These are phyloP conservation scores for Sesia bembeciformis DNA, from an alignment of 2,888 invertebrate genomes.

Conservation along the genomic window DNA sequence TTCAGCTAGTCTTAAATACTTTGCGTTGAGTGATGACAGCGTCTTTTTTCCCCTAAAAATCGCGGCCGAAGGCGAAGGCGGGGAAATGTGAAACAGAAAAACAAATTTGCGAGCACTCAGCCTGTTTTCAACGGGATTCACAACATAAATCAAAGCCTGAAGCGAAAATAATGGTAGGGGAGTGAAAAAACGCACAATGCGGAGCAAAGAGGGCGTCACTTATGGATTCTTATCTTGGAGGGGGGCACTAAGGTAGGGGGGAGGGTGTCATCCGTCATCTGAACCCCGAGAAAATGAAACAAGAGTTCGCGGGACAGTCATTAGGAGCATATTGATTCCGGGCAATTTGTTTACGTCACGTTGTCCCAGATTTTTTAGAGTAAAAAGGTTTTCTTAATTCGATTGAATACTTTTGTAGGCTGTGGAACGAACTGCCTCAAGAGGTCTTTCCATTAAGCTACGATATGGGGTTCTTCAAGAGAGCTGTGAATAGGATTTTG, in stretches of 20 bases:
- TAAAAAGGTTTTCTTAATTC: no score
- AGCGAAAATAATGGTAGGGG: constrained; percentile 14
- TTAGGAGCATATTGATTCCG: no score
- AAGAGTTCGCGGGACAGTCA: neutral
- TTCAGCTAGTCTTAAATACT: no score
- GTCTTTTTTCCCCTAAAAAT: neutral
- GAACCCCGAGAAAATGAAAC: neutral
- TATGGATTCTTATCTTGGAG: constrained; percentile 3
- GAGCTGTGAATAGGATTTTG: no score
- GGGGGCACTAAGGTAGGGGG: neutral
- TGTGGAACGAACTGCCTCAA: no score
- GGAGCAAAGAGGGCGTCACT: constrained; percentile 7
- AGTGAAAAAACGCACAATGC: neutral
- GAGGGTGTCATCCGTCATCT: constrained; percentile 4
- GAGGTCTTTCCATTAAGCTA: no score
- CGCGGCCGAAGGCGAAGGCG: neutral
- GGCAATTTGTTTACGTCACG: no score
- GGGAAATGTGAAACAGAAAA: constrained; percentile 12
- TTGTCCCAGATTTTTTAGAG: no score
- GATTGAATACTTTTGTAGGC: no score
- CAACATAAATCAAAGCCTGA: constrained; percentile 25
- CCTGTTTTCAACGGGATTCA: constrained; percentile 17
- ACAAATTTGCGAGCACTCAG: constrained; percentile 16
- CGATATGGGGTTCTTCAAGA: no score
- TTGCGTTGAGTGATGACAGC: neutral